Percentiles rank a stretch among this genome's conserved stretches.
These are phyloP conservation scores for Pampusana beccarii DNA, from an alignment of 2,113 vertebrate genomes.

Conservation along the genomic window DNA sequence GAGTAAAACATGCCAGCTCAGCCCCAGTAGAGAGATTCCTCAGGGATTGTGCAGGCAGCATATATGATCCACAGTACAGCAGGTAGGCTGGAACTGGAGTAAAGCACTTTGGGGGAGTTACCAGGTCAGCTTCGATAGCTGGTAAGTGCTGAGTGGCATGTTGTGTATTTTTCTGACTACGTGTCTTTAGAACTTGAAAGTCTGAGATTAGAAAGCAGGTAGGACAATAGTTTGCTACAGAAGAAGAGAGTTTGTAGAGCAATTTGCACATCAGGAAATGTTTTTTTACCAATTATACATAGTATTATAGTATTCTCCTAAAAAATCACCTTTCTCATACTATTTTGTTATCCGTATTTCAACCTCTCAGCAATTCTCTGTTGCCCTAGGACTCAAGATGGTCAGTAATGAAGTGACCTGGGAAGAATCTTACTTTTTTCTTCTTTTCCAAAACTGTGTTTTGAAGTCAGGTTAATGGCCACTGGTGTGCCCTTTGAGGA, in stretches of 20 bases:
- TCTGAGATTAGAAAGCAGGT: not conserved
- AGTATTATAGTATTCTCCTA: not conserved
- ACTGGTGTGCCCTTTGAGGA: not conserved
- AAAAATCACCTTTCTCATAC: not conserved
- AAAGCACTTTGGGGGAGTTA: not conserved
- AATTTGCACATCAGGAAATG: not conserved
- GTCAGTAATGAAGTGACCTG: not conserved
- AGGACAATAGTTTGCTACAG: not conserved
- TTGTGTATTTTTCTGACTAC: not conserved
- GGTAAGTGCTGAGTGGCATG: rapidly evolving
- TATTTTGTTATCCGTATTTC: not conserved
- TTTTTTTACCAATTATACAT: not conserved
- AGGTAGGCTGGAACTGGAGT: not conserved
- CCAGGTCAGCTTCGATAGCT: not conserved
- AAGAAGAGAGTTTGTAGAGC: not conserved
- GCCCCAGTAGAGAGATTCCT: constrained; percentile 43
- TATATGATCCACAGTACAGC: not conserved
- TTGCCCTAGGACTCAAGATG: not conserved
- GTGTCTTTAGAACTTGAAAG: not conserved
- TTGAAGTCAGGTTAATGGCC: not conserved
- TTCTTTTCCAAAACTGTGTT: not conserved
- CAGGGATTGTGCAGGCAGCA: not conserved
- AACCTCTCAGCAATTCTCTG: not conserved
- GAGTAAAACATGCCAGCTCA: constrained; percentile 3
- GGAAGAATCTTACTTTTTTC: not conserved